Evolutionary conservation across 2,797 vertebrate species (phyloP).

Genomic region (Masticophis lateralis): DNA sequence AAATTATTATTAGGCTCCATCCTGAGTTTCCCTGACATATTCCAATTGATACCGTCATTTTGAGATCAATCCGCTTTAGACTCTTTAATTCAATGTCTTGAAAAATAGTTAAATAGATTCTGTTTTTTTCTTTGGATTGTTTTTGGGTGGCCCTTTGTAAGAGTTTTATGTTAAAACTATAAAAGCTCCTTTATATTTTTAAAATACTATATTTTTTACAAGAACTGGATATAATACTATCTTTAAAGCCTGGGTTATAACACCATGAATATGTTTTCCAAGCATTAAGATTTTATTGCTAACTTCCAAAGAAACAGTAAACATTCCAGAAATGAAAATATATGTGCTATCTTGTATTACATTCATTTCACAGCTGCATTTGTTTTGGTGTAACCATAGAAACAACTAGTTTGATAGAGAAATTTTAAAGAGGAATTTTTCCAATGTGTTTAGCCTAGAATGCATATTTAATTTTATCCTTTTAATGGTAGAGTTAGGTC

Average conservation of each 20-base stretch:
- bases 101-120: background rate
- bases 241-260: slow-evolving; percentile 6
- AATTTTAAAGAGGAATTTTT: background rate
- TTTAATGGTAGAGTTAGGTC: background rate
- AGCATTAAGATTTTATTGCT: slow-evolving; percentile 6
- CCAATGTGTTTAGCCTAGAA: background rate
- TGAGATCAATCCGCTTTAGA: background rate
- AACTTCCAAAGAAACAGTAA: slow-evolving; percentile 19
- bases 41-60: background rate
- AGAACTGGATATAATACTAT: background rate
- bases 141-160: background rate
- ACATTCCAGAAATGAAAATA: slow-evolving; percentile 26
- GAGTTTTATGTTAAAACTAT: background rate
- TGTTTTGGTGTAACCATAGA: slow-evolving; percentile 29
- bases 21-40: background rate
- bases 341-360: background rate
- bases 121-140: background rate
- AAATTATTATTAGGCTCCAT: background rate
- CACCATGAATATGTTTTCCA: slow-evolving; percentile 15
- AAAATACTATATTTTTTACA: background rate
- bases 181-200: background rate
- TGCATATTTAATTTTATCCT: background rate
- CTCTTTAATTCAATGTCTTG: background rate
- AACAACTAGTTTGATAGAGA: background rate
- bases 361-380: background rate